Evolutionary conservation across 2,797 vertebrate genomes (phyloP).

Genomic region (Lycodopsis pacificus): DNA sequence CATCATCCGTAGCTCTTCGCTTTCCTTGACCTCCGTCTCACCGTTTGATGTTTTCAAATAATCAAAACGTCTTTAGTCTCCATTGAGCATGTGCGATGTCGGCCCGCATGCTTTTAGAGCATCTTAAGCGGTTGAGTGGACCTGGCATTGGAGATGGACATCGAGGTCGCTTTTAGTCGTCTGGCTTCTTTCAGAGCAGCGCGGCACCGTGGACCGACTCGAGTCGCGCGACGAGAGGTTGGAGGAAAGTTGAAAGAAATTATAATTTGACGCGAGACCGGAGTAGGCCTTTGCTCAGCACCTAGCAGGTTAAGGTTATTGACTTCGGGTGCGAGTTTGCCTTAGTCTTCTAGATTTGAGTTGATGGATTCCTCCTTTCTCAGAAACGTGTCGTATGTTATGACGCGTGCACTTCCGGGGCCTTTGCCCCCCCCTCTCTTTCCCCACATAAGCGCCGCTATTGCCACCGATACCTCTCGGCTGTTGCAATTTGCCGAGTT

Average conservation of each 20-base stretch:
- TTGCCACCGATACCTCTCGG: slow-evolving; percentile 49
- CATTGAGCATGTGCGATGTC: slow-evolving; percentile 27
- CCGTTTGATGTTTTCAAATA: slow-evolving; percentile 40
- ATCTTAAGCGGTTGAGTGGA: slow-evolving; percentile 49
- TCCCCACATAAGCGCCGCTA: slow-evolving; percentile 40
- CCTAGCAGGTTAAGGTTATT: slow-evolving; percentile 37
- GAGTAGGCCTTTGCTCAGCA: slow-evolving; percentile 14
- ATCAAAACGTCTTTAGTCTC: slow-evolving; percentile 46
- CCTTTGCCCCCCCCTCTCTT: not conserved
- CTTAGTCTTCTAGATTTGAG: slow-evolving; percentile 4
- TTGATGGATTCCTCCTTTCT: not conserved
- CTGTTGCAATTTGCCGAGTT: slow-evolving; percentile 70
- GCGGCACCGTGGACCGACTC: slow-evolving; percentile 19
- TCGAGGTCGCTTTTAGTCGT: slow-evolving; percentile 27
- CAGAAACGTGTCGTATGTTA: not conserved
- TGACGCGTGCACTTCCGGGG: not conserved
- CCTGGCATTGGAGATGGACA: slow-evolving; percentile 37
- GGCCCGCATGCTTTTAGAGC: slow-evolving; percentile 52
- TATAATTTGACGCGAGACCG: slow-evolving; percentile 40
- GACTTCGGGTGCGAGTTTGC: not conserved
- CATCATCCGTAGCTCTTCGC: not conserved
- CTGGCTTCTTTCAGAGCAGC: slow-evolving; percentile 29
- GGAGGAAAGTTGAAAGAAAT: slow-evolving; percentile 40
- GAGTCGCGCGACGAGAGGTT: slow-evolving; percentile 35
- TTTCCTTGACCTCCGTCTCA: not conserved